Evolutionary conservation across 2,888 invertebrate genomes (phyloP), one percentile per base, ranked within the genome.

Genomic region (Ormia ochracea): DNA sequence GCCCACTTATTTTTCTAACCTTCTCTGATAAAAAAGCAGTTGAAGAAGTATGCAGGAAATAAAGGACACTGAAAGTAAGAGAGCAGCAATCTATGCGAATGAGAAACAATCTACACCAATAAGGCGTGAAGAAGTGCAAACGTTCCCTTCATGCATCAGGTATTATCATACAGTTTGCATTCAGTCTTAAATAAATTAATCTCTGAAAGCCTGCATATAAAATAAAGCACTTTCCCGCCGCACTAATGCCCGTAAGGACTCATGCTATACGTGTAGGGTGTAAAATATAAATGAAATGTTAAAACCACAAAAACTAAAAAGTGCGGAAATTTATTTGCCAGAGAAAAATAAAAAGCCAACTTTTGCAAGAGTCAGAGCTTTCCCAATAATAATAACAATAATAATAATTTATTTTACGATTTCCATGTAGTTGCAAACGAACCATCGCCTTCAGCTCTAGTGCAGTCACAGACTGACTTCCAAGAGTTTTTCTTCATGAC

Each of bases 381-480:
- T 19, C 63, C 41, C 58, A 69, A 74, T 78, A 38, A 38, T 38
- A 38, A 38, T 38, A 38, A 14, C n/a, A 74, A 70, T 59, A 66
- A 72, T 61, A 78, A 72, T 45, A 78, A 72, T 66, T 78, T 78
- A 59, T 72, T 66, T 66, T 52, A 65, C 58, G 43, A 26, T 48
- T 59, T 50, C 52, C 50, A 43, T 63, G 58, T 66, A 61, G 33
- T 48, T 58, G 33, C 19, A 50, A 14, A 43, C 41, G n/a, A n/a
- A 5, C 66, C 31, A 66, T 12, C 28, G 26, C 26, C 28, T 36
- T 41, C 41, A 66, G 41, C 54, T 33, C 31, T 52, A 77, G 61
- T n/a, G n/a, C n/a, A n/a, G n/a, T n/a, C 31, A 74, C 52, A 54
- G 68, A 52, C 74, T 76, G 26, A 36, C 28, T 48, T 28, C 28